A percentile compares a stretch with the other conserved stretches of the same genome.
Evolutionary conservation across 23 tunicate genomes (phyloP).

Genomic region (Trididemnum nubilum): DNA sequence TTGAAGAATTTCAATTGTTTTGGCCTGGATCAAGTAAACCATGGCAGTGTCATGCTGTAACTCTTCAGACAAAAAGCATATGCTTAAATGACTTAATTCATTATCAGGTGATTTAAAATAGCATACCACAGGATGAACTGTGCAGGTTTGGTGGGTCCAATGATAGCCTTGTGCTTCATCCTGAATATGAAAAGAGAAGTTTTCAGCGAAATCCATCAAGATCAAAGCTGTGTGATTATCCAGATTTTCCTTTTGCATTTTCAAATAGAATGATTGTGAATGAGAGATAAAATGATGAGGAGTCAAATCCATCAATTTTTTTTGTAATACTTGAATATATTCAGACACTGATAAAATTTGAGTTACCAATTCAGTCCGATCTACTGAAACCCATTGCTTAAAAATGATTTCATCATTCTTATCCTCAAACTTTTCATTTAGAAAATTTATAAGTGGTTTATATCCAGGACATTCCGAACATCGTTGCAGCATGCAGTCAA

Average conservation of each 20-base stretch:
- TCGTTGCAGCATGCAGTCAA: conserved; percentile 5
- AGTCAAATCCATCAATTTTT: background rate
- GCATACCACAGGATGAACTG: conserved; percentile 48
- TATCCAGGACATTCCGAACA: conserved; percentile 12
- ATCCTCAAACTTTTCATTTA: background rate
- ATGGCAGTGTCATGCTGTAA: conserved; percentile 29
- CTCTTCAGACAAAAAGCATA: conserved; percentile 39
- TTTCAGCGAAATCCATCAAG: conserved; percentile 35
- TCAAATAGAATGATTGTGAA: conserved; percentile 23
- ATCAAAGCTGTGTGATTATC: conserved; percentile 16
- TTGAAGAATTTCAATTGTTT: background rate
- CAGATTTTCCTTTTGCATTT: conserved; percentile 13
- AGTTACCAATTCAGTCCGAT: conserved; percentile 12
- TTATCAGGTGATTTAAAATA: background rate
- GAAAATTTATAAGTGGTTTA: background rate
- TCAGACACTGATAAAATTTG: background rate
- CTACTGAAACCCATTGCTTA: conserved; percentile 28
- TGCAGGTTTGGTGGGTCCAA: conserved; percentile 34
- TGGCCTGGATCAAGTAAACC: conserved; percentile 28
- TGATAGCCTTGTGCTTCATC: conserved; percentile 45
- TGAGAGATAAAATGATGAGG: conserved; percentile 24
- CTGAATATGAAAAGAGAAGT: conserved; percentile 24
- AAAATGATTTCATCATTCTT: conserved; percentile 5
- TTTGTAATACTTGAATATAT: conserved; percentile 1
- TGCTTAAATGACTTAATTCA: conserved; percentile 33